A percentile compares a stretch with the other conserved stretches of the same genome.
phyloP scores from a whole-genome alignment of 2,113 vertebrate species.

The Falcunculus frontatus region DNA sequence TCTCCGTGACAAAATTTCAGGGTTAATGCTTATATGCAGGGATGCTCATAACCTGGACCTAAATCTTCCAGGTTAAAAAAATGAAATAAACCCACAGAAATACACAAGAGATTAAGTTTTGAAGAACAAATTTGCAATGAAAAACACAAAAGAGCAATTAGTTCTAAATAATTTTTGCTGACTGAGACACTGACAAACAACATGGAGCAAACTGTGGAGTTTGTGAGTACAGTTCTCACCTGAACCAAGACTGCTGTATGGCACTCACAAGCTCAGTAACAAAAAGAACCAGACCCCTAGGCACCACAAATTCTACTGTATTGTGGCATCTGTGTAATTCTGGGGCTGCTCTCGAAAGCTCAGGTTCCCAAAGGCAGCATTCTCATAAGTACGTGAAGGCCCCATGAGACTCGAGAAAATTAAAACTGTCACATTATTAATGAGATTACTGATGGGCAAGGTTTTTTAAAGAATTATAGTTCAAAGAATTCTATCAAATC shows the following conservation, averaged over 20 bases:
- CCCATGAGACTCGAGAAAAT: background rate
- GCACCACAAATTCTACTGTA: background rate
- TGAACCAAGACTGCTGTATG: background rate
- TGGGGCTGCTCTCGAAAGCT: background rate
- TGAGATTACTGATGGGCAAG: background rate
- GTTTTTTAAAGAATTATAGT: background rate
- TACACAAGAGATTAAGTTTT: background rate
- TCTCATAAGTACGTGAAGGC: background rate
- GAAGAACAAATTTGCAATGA: background rate
- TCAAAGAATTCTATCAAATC: background rate
- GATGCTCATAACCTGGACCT: background rate
- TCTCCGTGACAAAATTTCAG: background rate
- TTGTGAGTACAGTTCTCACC: background rate
- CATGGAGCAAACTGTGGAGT: rapidly evolving
- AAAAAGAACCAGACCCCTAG: background rate
- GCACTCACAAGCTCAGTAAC: background rate
- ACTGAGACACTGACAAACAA: background rate
- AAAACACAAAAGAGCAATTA: background rate
- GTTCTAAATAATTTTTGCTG: background rate
- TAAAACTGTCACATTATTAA: background rate
- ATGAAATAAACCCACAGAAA: background rate
- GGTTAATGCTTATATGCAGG: background rate
- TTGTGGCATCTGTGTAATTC: background rate
- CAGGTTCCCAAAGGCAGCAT: background rate
- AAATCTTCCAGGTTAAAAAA: background rate